These are phyloP conservation scores for Scartelaos histophorus DNA, from an alignment of 2,113 vertebrate genomes.

Conservation along the genomic window DNA sequence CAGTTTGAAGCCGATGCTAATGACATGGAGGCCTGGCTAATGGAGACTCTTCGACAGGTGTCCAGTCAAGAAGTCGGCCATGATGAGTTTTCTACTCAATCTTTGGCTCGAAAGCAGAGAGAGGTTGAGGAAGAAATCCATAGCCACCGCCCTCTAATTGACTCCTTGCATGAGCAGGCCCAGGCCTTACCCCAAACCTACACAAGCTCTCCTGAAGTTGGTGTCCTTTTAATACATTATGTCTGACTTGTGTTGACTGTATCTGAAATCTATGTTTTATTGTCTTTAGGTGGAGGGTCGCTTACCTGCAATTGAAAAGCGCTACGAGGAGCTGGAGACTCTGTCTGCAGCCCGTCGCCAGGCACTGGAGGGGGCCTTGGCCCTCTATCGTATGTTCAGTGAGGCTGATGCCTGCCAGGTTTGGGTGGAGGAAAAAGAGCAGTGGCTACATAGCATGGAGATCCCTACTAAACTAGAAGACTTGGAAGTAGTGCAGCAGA, in stretches of 20 bases:
- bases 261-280: conserved; percentile 18
- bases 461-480: conserved; percentile 91
- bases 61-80: conserved; percentile 88
- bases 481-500: conserved; percentile 94
- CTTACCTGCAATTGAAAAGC: conserved; percentile 82
- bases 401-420: conserved; percentile 90
- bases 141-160: conserved; percentile 83
- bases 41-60: conserved; percentile 85
- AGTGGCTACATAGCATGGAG: conserved; percentile 88
- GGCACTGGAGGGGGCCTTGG: conserved; percentile 86
- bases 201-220: conserved; percentile 67
- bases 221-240: conserved; percentile 13
- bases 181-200: conserved; percentile 69
- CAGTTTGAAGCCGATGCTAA: conserved; percentile 90
- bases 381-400: conserved; percentile 89
- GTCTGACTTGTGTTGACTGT: conserved; percentile 5
- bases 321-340: conserved; percentile 82
- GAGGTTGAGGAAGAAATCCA: conserved; percentile 91
- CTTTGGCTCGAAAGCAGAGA: conserved; percentile 86
- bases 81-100: conserved; percentile 90
- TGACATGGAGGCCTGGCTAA: conserved; percentile 88
- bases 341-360: conserved; percentile 77
- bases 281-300: conserved; percentile 73
- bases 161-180: conserved; percentile 84
- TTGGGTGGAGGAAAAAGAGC: conserved; percentile 93